Conservation (phyloP, 2,888 invertebrate genomes). For the Carterocephalus palaemon region DNA sequence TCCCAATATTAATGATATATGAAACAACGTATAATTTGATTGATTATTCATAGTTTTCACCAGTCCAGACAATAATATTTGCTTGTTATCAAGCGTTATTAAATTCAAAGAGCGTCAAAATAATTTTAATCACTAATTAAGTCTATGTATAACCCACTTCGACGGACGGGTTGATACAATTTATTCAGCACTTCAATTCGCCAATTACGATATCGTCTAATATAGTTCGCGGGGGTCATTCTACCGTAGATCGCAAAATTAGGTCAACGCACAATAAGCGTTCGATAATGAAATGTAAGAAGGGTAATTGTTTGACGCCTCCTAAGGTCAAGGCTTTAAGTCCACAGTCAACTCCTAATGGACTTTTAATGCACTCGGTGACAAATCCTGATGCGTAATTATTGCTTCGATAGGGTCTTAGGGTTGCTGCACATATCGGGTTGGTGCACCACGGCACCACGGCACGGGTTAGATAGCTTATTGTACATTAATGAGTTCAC, state of each 20-base stretch:
- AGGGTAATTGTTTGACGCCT: conserved; percentile 48
- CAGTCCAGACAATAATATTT: no score
- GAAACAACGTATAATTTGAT: no score
- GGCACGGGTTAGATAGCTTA: no score
- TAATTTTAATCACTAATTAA: no score
- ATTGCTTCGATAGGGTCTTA: not conserved
- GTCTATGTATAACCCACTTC: no score
- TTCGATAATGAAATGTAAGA: conserved; percentile 62
- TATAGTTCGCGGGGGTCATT: not conserved
- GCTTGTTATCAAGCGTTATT: no score
- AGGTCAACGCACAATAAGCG: conserved; percentile 62
- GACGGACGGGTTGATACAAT: no score
- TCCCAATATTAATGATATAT: no score
- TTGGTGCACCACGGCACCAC: not conserved
- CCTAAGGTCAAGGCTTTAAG: conserved; percentile 44
- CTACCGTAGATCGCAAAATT: conserved; percentile 40
- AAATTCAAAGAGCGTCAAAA: no score
- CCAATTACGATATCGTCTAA: conserved; percentile 13
- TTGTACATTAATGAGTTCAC: no score
- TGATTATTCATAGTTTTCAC: no score
- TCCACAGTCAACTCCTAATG: conserved; percentile 25
- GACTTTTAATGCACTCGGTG: conserved; percentile 8
- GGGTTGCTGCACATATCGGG: no score
- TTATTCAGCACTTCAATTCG: conserved; percentile 13
- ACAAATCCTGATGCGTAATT: conserved; percentile 5